Evolutionary conservation across 2,113 vertebrate genomes (phyloP).

Genomic region (Triplophysa rosa): DNA sequence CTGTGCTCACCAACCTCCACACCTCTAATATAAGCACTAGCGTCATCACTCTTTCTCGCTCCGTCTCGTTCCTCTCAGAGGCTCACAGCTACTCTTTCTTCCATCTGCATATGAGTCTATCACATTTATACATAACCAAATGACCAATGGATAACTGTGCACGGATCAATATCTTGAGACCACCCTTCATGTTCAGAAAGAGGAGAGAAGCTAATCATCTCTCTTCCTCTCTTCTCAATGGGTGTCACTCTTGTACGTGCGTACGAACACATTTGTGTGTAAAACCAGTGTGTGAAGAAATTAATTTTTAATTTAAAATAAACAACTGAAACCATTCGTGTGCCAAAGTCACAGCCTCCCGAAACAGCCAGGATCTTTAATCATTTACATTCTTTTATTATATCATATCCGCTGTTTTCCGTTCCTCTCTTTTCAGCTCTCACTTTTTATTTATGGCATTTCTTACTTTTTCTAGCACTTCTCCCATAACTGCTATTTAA

Average conservation of each 20-base stretch:
- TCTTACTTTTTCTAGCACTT: constrained; percentile 29
- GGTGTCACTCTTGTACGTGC: background rate
- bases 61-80: constrained; percentile 7
- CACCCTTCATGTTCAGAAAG: constrained; percentile 11
- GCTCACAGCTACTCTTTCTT: constrained; percentile 14
- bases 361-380: background rate
- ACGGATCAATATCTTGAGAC: constrained; percentile 63
- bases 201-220: background rate
- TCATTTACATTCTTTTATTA: constrained; percentile 41
- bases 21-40: constrained; percentile 14
- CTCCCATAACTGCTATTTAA: constrained; percentile 12
- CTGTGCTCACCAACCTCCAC: constrained; percentile 20
- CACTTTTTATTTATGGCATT: constrained; percentile 1
- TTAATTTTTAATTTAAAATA: too few relatives aligned
- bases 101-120: constrained; percentile 24
- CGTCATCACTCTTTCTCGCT: constrained; percentile 8
- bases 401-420: constrained; percentile 47
- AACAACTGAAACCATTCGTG: too few relatives aligned
- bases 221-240: constrained; percentile 1
- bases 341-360: too few relatives aligned
- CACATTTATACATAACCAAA: constrained; percentile 38
- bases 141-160: constrained; percentile 62
- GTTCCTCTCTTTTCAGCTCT: constrained; percentile 41
- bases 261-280: too few relatives aligned
- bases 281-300: too few relatives aligned